These are phyloP conservation scores for Trichonephila inaurata DNA, from an alignment of 1,140 invertebrate genomes.

Conservation along the genomic window DNA sequence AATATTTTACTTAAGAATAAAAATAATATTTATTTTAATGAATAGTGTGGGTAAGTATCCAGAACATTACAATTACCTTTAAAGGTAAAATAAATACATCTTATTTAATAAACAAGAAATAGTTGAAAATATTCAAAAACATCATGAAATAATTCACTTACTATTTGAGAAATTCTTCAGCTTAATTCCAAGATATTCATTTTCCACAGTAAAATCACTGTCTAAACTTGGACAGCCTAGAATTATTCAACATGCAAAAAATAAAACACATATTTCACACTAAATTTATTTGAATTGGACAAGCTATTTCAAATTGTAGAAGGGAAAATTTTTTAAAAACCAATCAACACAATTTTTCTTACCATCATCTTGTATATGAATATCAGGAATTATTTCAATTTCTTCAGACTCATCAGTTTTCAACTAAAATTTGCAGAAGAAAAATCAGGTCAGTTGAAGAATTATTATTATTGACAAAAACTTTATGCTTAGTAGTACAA, in stretches of 20 bases:
- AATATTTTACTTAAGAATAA: no score
- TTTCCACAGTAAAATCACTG: not conserved
- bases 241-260: not conserved
- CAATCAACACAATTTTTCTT: not conserved
- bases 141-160: constrained; percentile 19
- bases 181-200: constrained; percentile 73
- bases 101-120: no score
- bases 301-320: not conserved
- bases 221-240: not conserved
- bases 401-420: constrained; percentile 61
- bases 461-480: no score
- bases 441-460: no score
- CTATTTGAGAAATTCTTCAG: constrained; percentile 71
- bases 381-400: constrained; percentile 74
- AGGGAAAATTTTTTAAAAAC: not conserved
- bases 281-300: not conserved
- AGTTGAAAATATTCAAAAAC: no score
- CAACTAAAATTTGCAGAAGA: not conserved
- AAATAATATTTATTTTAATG: no score
- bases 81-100: no score
- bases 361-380: constrained; percentile 69
- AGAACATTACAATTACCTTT: no score
- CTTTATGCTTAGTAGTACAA: no score
- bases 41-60: no score
- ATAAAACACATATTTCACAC: not conserved